Evolutionary conservation across 2,888 invertebrate genomes (phyloP).

Genomic region (Euplagia quadripunctaria): DNA sequence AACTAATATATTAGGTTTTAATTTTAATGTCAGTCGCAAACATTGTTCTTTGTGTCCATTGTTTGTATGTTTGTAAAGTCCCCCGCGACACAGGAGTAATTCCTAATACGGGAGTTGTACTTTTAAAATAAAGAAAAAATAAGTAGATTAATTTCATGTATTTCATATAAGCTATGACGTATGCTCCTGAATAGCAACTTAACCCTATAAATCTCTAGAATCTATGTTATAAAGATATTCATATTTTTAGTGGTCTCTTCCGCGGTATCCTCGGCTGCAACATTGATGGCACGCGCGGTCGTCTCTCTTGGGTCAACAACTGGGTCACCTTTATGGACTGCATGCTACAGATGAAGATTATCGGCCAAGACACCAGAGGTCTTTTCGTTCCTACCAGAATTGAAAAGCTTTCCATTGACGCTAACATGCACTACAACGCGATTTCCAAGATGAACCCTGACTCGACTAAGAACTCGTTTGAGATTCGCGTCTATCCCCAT

Average conservation of each 20-base stretch:
- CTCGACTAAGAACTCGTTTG: constrained; percentile 77
- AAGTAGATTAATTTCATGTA: too few relatives aligned
- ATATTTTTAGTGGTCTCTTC: constrained; percentile 82
- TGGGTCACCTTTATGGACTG: constrained; percentile 97
- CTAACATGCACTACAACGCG: constrained; percentile 87
- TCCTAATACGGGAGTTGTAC: too few relatives aligned
- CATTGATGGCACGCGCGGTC: constrained; percentile 82
- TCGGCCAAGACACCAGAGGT: constrained; percentile 90
- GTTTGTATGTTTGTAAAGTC: too few relatives aligned
- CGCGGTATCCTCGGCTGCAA: constrained; percentile 87
- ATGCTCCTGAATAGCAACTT: too few relatives aligned
- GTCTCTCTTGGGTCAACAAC: constrained; percentile 91
- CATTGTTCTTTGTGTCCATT: too few relatives aligned
- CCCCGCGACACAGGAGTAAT: too few relatives aligned
- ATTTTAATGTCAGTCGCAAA: too few relatives aligned
- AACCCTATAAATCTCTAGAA: too few relatives aligned
- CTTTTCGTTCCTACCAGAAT: constrained; percentile 93
- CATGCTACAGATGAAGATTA: constrained; percentile 93
- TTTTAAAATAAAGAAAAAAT: too few relatives aligned
- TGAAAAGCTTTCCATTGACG: constrained; percentile 90
- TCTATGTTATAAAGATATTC: too few relatives aligned
- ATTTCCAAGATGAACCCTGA: constrained; percentile 82
- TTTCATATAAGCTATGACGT: too few relatives aligned
- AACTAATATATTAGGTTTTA: too few relatives aligned
- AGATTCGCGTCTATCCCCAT: constrained; percentile 81